These are phyloP conservation scores for Scaptomyza graminum DNA, from an alignment of 1,140 invertebrate genomes.

Conservation along the genomic window DNA sequence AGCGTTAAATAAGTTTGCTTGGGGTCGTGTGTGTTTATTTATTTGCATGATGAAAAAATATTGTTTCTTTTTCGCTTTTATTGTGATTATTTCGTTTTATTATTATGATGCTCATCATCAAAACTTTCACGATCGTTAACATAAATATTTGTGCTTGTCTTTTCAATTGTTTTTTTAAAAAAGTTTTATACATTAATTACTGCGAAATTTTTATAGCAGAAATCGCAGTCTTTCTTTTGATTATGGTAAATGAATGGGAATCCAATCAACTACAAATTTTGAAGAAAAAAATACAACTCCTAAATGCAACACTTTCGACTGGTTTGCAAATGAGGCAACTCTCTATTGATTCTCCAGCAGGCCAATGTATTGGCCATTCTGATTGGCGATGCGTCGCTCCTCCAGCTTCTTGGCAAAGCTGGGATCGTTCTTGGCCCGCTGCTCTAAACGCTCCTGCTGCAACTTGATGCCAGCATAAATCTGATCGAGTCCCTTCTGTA, in stretches of 20 bases:
- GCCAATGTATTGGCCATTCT: slow-evolving; percentile 86
- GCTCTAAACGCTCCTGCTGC: slow-evolving; percentile 86
- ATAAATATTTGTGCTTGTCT: slow-evolving; percentile 34
- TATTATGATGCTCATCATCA: slow-evolving; percentile 47
- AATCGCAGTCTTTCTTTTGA: slow-evolving; percentile 44
- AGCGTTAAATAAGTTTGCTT: slow-evolving; percentile 47
- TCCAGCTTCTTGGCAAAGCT: slow-evolving; percentile 85
- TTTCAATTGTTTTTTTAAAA: background rate
- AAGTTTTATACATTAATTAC: slow-evolving; percentile 22
- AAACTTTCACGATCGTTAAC: slow-evolving; percentile 76
- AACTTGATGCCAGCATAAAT: slow-evolving; percentile 91
- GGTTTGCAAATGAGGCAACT: background rate
- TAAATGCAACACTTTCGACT: slow-evolving; percentile 24
- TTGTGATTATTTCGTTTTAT: slow-evolving; percentile 52
- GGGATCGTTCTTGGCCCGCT: slow-evolving; percentile 85
- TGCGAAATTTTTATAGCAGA: slow-evolving; percentile 18
- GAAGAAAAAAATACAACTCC: slow-evolving; percentile 18
- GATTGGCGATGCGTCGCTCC: slow-evolving; percentile 85
- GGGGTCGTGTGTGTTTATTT: slow-evolving; percentile 37
- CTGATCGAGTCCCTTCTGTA: slow-evolving; percentile 92
- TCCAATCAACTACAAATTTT: slow-evolving; percentile 18
- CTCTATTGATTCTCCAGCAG: slow-evolving; percentile 75
- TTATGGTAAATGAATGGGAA: slow-evolving; percentile 7
- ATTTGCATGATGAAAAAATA: slow-evolving; percentile 68
- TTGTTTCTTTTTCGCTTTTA: slow-evolving; percentile 56